A percentile compares a stretch with the other conserved stretches of the same genome.
These are phyloP conservation scores for Rhyacophila brunnea DNA, from an alignment of 1,140 invertebrate species.

Conservation along the genomic window DNA sequence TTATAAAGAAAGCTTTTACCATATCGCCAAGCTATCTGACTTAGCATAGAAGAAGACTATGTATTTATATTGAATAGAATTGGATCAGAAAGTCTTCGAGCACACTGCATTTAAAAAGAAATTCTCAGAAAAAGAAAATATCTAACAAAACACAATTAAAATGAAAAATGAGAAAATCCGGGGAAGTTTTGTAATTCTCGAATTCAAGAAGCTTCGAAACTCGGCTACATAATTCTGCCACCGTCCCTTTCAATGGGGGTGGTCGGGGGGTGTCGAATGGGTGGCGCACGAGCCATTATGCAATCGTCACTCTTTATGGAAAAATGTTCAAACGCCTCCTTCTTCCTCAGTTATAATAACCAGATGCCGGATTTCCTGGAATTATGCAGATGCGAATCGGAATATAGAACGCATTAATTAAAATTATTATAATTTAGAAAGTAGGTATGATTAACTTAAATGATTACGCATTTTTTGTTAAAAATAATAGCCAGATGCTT, in stretches of 20 bases:
- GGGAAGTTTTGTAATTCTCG: slow-evolving; percentile 34
- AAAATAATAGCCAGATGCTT: too few relatives aligned
- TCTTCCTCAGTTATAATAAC: too few relatives aligned
- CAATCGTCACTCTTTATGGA: slow-evolving; percentile 25
- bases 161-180: slow-evolving; percentile 36
- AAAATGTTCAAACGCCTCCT: slow-evolving; percentile 28
- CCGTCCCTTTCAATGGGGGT: slow-evolving; percentile 4
- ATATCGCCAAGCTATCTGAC: too few relatives aligned
- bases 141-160: slow-evolving; percentile 34
- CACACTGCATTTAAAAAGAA: too few relatives aligned
- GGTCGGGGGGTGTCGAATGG: background rate
- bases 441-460: too few relatives aligned
- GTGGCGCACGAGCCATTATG: background rate
- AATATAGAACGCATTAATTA: background rate
- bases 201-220: slow-evolving; percentile 32
- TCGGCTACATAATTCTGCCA: slow-evolving; percentile 27
- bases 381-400: background rate
- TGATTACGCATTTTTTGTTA: too few relatives aligned
- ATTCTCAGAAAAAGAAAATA: slow-evolving; percentile 23
- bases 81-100: too few relatives aligned
- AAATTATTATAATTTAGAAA: too few relatives aligned
- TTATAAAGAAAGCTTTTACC: too few relatives aligned
- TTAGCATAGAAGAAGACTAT: too few relatives aligned
- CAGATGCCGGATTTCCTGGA: background rate
- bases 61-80: too few relatives aligned